phyloP scores from a whole-genome alignment of 2,888 invertebrate genomes.

The Brachyopa scutellaris region DNA sequence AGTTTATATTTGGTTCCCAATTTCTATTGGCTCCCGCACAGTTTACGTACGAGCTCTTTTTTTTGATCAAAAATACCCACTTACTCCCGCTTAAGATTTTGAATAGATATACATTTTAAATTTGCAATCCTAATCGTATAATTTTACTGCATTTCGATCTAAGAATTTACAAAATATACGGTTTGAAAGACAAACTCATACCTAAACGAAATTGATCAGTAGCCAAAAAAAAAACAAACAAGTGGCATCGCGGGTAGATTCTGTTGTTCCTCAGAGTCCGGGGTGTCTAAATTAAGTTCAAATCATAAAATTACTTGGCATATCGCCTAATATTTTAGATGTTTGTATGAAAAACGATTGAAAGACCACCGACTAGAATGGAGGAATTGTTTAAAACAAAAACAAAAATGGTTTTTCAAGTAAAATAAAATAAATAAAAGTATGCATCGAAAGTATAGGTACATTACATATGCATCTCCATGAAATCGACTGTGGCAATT shows the following conservation, averaged over 20 bases:
- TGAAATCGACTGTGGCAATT: conserved; percentile 25
- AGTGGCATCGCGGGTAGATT: conserved; percentile 27
- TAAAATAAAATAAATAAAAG: no score
- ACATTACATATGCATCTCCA: no score
- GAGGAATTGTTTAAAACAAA: conserved; percentile 15
- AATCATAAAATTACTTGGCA: conserved; percentile 51
- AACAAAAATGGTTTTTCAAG: background rate
- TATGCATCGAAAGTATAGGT: no score
- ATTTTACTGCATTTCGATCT: conserved; percentile 54
- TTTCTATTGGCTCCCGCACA: conserved; percentile 37
- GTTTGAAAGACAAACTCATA: background rate
- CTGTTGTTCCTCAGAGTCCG: conserved; percentile 26
- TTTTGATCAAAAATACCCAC: conserved; percentile 4
- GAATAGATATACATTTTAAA: conserved; percentile 4
- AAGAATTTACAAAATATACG: conserved; percentile 16
- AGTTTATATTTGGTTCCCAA: conserved; percentile 66
- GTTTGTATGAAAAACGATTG: conserved; percentile 16
- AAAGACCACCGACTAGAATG: conserved; percentile 25
- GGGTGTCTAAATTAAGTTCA: conserved; percentile 60
- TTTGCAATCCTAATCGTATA: conserved; percentile 33
- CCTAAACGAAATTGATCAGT: conserved; percentile 36
- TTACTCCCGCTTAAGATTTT: background rate
- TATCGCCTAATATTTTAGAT: conserved; percentile 43
- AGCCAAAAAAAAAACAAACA: conserved; percentile 63
- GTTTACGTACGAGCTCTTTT: background rate